Conservation (phyloP, 2,797 vertebrate species). For the Eleutherodactylus coqui region DNA sequence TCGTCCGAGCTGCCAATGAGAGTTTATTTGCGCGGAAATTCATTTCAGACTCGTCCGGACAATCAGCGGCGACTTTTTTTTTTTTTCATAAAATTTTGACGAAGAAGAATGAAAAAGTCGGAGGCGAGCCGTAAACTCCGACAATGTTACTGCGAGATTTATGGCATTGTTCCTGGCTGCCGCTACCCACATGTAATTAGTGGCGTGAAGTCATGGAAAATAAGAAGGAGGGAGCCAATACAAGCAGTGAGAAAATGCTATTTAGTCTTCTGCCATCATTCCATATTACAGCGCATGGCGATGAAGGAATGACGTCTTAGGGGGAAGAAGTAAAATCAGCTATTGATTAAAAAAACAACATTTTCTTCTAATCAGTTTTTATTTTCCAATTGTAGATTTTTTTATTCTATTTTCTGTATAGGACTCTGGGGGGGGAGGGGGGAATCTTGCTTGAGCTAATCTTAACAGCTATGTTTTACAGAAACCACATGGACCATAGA, state of each 20-base stretch:
- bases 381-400: too few relatives aligned
- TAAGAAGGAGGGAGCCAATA: conserved; percentile 37
- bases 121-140: conserved; percentile 31
- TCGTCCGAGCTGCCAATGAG: conserved; percentile 29
- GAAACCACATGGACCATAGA: too few relatives aligned
- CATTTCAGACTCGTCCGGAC: conserved; percentile 28
- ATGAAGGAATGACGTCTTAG: background rate
- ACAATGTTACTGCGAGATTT: conserved; percentile 49
- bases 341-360: too few relatives aligned
- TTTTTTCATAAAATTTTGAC: background rate
- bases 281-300: background rate
- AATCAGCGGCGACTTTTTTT: background rate
- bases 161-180: conserved; percentile 57
- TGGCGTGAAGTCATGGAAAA: conserved; percentile 61
- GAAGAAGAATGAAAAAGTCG: conserved; percentile 8
- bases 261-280: background rate
- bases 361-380: too few relatives aligned
- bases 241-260: conserved; percentile 36
- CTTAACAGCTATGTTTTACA: too few relatives aligned
- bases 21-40: conserved; percentile 45
- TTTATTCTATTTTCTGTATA: too few relatives aligned
- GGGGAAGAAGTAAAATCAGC: background rate
- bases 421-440: too few relatives aligned
- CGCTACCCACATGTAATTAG: conserved; percentile 48
- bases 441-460: too few relatives aligned